A percentile compares a stretch with the other conserved stretches of the same genome.
phyloP scores from a whole-genome alignment of 2,797 vertebrate species.

The Lates japonicus region DNA sequence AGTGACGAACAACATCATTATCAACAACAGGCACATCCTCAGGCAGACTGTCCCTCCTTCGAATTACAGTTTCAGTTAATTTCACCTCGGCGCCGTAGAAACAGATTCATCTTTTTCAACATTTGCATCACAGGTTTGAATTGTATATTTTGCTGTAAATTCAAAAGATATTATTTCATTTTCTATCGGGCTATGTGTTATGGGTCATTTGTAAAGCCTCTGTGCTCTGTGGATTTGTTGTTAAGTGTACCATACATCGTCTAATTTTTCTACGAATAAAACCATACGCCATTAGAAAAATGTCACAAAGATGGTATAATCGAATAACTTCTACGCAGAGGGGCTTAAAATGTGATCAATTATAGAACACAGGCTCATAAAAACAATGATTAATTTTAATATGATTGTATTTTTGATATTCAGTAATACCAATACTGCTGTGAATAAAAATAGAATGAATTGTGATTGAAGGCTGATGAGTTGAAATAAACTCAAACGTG shows the following conservation, averaged over 20 bases:
- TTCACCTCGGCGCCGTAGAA: conserved; percentile 72
- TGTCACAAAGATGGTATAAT: conserved; percentile 7
- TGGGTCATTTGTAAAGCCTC: conserved; percentile 5
- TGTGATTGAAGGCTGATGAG: not conserved
- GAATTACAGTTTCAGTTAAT: conserved; percentile 38
- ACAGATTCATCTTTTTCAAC: conserved; percentile 45
- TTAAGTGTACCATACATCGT: conserved; percentile 20
- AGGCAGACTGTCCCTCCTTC: conserved; percentile 48
- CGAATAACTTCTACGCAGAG: not conserved
- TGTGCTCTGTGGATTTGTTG: too few relatives aligned
- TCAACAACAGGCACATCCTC: conserved; percentile 55
- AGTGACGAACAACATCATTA: not conserved
- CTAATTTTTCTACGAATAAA: conserved; percentile 37
- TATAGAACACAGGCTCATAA: conserved; percentile 9
- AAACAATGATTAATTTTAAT: not conserved
- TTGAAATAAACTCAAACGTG: conserved; percentile 24
- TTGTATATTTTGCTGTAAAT: conserved; percentile 69
- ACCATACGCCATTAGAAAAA: not conserved
- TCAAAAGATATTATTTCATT: conserved; percentile 51
- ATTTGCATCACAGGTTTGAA: conserved; percentile 51
- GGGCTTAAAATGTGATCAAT: not conserved
- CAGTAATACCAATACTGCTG: conserved; percentile 54
- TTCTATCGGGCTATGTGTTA: conserved; percentile 21
- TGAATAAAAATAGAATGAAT: conserved; percentile 47
- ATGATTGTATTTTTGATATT: conserved; percentile 55